Evolutionary conservation across 2,113 vertebrate genomes (phyloP), one percentile per base, ranked within the genome.

Genomic region (Hyperoodon ampullatus): DNA sequence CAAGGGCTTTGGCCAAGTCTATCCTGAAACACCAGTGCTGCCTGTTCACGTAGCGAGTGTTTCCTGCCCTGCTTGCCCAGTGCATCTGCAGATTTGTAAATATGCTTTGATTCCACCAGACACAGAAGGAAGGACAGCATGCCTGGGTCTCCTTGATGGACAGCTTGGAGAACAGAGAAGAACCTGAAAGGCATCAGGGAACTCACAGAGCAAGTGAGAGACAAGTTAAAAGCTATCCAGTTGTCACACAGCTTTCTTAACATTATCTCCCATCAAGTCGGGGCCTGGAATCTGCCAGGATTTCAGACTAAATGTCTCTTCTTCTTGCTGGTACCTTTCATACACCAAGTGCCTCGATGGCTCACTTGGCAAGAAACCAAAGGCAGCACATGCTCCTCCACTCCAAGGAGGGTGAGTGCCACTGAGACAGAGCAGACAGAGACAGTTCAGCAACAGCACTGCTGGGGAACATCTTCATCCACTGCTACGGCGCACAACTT

Each of bases 281-380:
- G 55, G 33, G 70, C 47, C 86, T 83, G 26, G n/a, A 75, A 80
- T 35, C 90, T 50, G 86, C 82, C 83, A 85, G 94, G 61, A 88
- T 83, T 96, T 88, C 90, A 92, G 35, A 93, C n/a, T 47, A 77
- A 97, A 78, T 68, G 68, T 65, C 77, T 87, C 90, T 88, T 88
- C 83, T 85, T 84, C 75, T 84, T 87, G 78, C 65, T 13, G 23
- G 55, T 58, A 82, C n/a, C 66, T 96, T 92, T 96, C 68, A 95
- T 92, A 94, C 39, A 55, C 72, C 55, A 74, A 84, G 70, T 39
- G 71, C 30, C 68, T 85, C 77, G 10, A 7, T 24, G 9, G 82
- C 42, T 86, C 72, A 78, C 86, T 93, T 74, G 95, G 91, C 96
- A 92, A 80, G 42, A 23, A 23, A 21, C 66, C 83, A 78, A 74